phyloP scores from a whole-genome alignment of 2,888 invertebrate species.

The Plebejus melissa region DNA sequence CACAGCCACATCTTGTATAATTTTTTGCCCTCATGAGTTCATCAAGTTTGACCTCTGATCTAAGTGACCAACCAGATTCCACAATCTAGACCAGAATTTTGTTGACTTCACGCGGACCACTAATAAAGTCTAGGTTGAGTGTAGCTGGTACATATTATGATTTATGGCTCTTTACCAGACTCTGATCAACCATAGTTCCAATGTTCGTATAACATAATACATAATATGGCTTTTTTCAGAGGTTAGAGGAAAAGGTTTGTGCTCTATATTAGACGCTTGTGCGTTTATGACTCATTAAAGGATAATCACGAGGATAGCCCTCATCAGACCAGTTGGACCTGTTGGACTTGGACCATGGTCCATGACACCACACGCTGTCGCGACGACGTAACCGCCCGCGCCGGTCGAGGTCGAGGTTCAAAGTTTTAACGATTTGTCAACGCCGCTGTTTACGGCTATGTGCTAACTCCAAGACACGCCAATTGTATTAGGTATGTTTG shows the following conservation, averaged over 20 bases:
- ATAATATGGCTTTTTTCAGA: background rate
- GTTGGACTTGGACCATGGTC: background rate
- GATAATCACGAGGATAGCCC: background rate
- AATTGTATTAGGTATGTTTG: background rate
- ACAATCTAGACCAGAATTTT: no score
- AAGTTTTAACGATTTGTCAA: constrained; percentile 7
- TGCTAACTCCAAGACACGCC: background rate
- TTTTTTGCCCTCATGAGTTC: background rate
- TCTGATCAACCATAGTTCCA: no score
- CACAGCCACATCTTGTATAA: background rate
- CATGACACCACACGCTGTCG: background rate
- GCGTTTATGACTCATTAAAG: background rate
- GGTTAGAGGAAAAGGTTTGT: background rate
- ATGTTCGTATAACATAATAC: no score
- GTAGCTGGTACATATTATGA: no score
- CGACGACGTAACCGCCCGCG: background rate
- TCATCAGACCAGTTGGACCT: background rate
- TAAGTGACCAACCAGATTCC: no score
- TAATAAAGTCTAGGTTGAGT: no score
- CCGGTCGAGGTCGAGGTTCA: constrained; percentile 1
- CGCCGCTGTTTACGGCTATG: background rate
- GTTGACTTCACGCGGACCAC: no score
- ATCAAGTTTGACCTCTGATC: no score
- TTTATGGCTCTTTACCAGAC: no score
- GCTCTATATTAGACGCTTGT: no score